Percentiles rank a stretch among this genome's conserved stretches.
Conservation (phyloP, 2,888 invertebrate genomes). For the Melieria crassipennis region DNA sequence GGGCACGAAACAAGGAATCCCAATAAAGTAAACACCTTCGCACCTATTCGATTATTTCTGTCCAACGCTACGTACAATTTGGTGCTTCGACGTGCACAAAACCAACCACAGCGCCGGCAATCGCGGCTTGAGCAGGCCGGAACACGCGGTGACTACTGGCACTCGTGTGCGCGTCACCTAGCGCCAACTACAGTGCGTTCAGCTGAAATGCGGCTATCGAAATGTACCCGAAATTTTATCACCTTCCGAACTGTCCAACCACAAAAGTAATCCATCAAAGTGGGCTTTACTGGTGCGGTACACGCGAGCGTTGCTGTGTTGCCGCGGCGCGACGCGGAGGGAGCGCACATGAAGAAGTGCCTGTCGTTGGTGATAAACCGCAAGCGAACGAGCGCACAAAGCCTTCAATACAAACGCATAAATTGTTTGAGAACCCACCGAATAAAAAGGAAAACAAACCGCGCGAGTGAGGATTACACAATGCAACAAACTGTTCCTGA, state of each 20-base stretch:
- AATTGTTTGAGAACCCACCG: constrained; percentile 7
- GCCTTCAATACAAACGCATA: not conserved
- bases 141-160: too few relatives aligned
- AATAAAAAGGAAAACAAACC: not conserved
- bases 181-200: too few relatives aligned
- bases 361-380: not conserved
- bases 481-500: not conserved
- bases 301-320: not conserved
- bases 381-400: not conserved
- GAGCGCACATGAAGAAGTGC: not conserved
- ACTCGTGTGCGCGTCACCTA: too few relatives aligned
- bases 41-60: not conserved
- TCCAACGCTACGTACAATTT: not conserved
- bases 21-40: constrained; percentile 18
- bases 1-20: too few relatives aligned
- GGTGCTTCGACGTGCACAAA: constrained; percentile 21
- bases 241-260: constrained; percentile 10
- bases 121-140: too few relatives aligned
- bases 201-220: too few relatives aligned
- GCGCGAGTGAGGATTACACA: not conserved
- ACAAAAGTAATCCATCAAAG: constrained; percentile 36
- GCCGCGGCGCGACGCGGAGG: not conserved
- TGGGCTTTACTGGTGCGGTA: constrained; percentile 25
- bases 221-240: not conserved
- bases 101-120: constrained; percentile 9